Percentiles rank a stretch among this genome's conserved stretches.
Evolutionary conservation across 2,888 invertebrate genomes (phyloP).

Genomic region (Pollenia labialis): DNA sequence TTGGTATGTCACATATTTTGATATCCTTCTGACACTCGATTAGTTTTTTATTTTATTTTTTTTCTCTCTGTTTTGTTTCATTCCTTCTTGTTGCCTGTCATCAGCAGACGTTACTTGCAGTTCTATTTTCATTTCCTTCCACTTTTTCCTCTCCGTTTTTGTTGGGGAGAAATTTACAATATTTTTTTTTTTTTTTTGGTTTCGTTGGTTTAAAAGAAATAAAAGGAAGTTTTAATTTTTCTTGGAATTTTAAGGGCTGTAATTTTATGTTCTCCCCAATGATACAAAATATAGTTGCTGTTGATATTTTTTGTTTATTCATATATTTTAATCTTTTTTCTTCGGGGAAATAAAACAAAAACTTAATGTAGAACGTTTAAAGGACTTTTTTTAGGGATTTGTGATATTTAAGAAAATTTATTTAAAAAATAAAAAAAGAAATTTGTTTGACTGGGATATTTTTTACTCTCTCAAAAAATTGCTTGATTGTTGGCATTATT

Average conservation of each 20-base stretch:
- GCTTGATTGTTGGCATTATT: too few relatives aligned
- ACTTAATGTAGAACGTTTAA: slow-evolving; percentile 13
- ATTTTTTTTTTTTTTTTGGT: neutral
- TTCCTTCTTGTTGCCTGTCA: slow-evolving; percentile 51
- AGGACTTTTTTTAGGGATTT: neutral
- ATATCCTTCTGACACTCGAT: slow-evolving; percentile 70
- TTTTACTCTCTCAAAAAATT: too few relatives aligned
- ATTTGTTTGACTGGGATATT: too few relatives aligned
- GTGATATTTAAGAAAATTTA: neutral
- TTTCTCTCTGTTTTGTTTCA: slow-evolving; percentile 19
- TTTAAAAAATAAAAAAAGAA: neutral
- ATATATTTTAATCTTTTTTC: slow-evolving; percentile 3
- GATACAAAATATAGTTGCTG: neutral
- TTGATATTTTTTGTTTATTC: slow-evolving; percentile 27
- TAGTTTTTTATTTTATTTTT: slow-evolving; percentile 37
- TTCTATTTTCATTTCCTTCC: neutral
- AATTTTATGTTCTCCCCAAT: slow-evolving; percentile 3
- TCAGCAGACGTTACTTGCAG: slow-evolving; percentile 47
- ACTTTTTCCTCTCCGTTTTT: neutral
- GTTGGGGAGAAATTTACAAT: neutral
- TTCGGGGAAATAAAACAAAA: neutral
- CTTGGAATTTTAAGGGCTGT: slow-evolving; percentile 15
- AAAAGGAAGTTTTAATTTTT: slow-evolving; percentile 20
- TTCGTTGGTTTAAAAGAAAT: slow-evolving; percentile 2
- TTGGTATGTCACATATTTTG: slow-evolving; percentile 65